A percentile compares a stretch with the other conserved stretches of the same genome.
phyloP scores from a whole-genome alignment of 2,797 vertebrate species.

The Eutrigla gurnardus region DNA sequence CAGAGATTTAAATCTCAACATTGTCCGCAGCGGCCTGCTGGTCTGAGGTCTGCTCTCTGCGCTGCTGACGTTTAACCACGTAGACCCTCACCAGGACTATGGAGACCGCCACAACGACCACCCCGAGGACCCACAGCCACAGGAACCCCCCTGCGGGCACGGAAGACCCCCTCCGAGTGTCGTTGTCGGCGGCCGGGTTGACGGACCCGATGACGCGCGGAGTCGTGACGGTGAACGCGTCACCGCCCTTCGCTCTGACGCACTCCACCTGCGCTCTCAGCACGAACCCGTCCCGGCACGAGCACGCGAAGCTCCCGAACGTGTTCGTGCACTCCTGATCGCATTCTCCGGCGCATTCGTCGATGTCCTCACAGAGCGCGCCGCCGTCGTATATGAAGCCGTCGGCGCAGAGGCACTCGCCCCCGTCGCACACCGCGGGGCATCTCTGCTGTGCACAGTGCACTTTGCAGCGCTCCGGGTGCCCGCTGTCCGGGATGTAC shows the following conservation, averaged over 20 bases:
- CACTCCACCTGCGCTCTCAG: slow-evolving; percentile 56
- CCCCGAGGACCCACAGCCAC: slow-evolving; percentile 65
- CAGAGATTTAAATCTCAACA: slow-evolving; percentile 3
- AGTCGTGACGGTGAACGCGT: slow-evolving; percentile 2
- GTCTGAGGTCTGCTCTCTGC: slow-evolving; percentile 25
- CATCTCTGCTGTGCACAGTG: slow-evolving; percentile 68
- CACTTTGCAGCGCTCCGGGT: slow-evolving; percentile 46
- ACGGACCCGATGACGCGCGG: not conserved
- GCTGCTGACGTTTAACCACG: slow-evolving; percentile 48
- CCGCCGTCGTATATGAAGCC: slow-evolving; percentile 56
- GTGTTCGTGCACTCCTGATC: slow-evolving; percentile 67
- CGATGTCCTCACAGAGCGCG: slow-evolving; percentile 51
- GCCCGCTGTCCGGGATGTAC: slow-evolving; percentile 50
- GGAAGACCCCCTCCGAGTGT: slow-evolving; percentile 21
- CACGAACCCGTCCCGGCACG: slow-evolving; percentile 57
- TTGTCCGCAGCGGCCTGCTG: slow-evolving; percentile 16
- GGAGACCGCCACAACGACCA: slow-evolving; percentile 37
- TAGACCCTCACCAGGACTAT: slow-evolving; percentile 59
- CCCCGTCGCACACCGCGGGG: not conserved
- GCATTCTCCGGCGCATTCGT: slow-evolving; percentile 70
- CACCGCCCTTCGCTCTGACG: not conserved
- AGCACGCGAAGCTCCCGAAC: slow-evolving; percentile 74
- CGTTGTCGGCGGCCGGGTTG: slow-evolving; percentile 32
- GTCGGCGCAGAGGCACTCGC: slow-evolving; percentile 45
- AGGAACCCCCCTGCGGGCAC: slow-evolving; percentile 31